Conservation (phyloP, 2,888 invertebrate genomes). For the Epicampocera succincta region DNA sequence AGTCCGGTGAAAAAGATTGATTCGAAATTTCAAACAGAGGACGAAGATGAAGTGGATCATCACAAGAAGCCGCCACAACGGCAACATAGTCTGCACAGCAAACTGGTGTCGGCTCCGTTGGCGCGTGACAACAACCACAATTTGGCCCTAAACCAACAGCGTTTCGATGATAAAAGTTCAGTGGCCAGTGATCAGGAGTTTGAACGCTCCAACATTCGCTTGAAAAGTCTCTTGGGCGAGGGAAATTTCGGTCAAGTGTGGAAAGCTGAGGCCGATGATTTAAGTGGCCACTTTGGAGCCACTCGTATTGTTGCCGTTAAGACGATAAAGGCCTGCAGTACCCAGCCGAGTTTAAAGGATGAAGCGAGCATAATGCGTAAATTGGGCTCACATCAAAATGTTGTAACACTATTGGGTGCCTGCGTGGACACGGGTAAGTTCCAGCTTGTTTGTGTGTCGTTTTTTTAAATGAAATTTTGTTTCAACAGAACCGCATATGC, state of each 20-base stretch:
- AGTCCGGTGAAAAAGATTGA: conserved; percentile 81
- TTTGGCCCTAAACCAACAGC: conserved; percentile 64
- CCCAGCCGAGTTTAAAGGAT: conserved; percentile 88
- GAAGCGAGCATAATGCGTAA: conserved; percentile 93
- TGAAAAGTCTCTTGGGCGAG: conserved; percentile 91
- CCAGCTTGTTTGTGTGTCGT: background rate
- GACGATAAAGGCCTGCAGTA: conserved; percentile 89
- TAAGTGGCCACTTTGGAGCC: conserved; percentile 88
- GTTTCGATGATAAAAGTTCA: conserved; percentile 78
- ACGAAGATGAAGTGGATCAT: conserved; percentile 73
- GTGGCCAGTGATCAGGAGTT: conserved; percentile 84
- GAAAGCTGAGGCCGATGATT: conserved; percentile 92
- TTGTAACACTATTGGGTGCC: conserved; percentile 90
- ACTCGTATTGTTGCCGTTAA: conserved; percentile 93
- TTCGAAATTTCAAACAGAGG: conserved; percentile 72
- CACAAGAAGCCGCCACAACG: conserved; percentile 65
- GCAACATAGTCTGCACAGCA: conserved; percentile 58
- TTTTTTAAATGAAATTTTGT: background rate
- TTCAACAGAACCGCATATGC: conserved; percentile 88
- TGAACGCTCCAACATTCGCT: conserved; percentile 88
- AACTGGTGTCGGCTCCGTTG: conserved; percentile 51
- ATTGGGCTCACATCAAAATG: conserved; percentile 91
- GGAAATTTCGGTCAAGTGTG: conserved; percentile 94
- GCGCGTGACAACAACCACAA: conserved; percentile 65
- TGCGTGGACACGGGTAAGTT: conserved; percentile 90